These are phyloP conservation scores for Botia kubotai DNA, from an alignment of 2,797 vertebrate genomes.

Conservation along the genomic window DNA sequence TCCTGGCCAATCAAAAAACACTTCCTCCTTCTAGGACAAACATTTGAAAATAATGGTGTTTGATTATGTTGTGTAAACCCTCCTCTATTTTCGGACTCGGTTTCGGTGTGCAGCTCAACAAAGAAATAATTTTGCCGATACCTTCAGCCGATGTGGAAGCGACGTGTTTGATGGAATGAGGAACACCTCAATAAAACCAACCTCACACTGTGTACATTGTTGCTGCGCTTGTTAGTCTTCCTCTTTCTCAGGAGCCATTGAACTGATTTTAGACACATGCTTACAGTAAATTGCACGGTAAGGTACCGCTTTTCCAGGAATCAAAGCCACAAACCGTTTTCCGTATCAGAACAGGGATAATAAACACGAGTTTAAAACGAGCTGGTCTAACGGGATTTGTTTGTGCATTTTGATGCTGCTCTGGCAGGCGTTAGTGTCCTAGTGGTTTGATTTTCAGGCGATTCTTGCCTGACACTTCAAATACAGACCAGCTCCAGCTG, in stretches of 20 bases:
- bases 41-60: conserved; percentile 20
- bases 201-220: conserved; percentile 9
- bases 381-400: conserved; percentile 11
- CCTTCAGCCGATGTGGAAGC: conserved; percentile 14
- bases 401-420: conserved; percentile 29
- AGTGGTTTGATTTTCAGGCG: conserved; percentile 44
- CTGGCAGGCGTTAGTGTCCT: conserved; percentile 39
- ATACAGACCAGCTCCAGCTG: conserved; percentile 44
- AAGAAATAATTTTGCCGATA: conserved; percentile 9
- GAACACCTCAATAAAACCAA: conserved; percentile 11
- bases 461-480: conserved; percentile 42
- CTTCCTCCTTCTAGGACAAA: conserved; percentile 50
- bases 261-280: conserved; percentile 38
- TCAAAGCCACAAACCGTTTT: conserved; percentile 30
- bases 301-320: conserved; percentile 26
- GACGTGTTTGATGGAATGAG: conserved; percentile 21
- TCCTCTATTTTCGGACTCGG: not conserved
- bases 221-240: conserved; percentile 17
- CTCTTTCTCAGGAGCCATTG: conserved; percentile 1
- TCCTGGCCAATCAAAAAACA: not conserved
- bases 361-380: conserved; percentile 45
- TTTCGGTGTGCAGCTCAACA: not conserved
- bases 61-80: conserved; percentile 6
- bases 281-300: conserved; percentile 21
- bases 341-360: conserved; percentile 42